Percentiles rank a stretch among this genome's conserved stretches.
Evolutionary conservation across 2,888 invertebrate genomes (phyloP).

Genomic region (Synanthedon andrenaeformis): DNA sequence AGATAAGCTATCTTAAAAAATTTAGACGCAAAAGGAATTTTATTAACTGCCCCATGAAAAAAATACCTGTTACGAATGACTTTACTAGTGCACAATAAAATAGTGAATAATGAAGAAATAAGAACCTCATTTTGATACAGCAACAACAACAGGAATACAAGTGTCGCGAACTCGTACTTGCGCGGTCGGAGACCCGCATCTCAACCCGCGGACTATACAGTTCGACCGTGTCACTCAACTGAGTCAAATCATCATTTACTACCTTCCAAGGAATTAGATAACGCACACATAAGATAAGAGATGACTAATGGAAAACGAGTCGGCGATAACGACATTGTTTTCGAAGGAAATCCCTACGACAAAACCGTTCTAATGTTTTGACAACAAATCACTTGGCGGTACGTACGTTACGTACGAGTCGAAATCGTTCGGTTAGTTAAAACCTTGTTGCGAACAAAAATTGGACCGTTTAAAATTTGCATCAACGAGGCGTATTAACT

Average conservation of each 20-base stretch:
- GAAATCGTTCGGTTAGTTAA: not conserved
- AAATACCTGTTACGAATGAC: too few relatives aligned
- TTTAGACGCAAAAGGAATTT: too few relatives aligned
- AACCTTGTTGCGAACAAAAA: too few relatives aligned
- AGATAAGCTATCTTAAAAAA: too few relatives aligned
- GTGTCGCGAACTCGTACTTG: not conserved
- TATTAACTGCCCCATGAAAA: too few relatives aligned
- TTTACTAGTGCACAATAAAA: too few relatives aligned
- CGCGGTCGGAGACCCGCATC: not conserved
- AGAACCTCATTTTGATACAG: not conserved
- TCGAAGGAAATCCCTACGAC: constrained; percentile 12
- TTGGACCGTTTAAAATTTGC: too few relatives aligned
- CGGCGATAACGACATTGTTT: constrained; percentile 18
- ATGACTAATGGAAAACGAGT: constrained; percentile 37
- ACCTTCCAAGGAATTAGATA: constrained; percentile 30
- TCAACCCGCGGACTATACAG: not conserved
- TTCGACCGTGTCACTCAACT: not conserved
- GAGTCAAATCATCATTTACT: not conserved
- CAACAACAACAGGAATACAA: not conserved
- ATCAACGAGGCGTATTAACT: too few relatives aligned
- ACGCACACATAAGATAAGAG: constrained; percentile 36
- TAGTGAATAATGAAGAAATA: not conserved
- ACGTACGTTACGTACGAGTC: not conserved
- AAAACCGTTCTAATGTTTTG: constrained; percentile 2
- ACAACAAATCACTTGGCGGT: not conserved